Conservation (phyloP, 2,113 vertebrate species). For the Pagrus major region DNA sequence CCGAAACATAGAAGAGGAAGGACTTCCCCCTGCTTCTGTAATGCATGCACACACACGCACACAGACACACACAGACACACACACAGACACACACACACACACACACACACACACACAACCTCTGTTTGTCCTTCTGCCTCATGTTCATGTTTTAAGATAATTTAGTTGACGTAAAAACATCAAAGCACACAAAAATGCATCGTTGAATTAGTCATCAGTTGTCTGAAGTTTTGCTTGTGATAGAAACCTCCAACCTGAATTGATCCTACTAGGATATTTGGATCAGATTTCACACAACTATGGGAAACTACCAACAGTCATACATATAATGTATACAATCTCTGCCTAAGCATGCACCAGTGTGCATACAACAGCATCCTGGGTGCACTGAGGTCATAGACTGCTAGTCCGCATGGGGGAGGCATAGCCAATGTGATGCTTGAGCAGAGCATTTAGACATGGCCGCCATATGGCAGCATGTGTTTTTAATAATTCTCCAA, state of each 20-base stretch:
- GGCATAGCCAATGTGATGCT: conserved; percentile 16
- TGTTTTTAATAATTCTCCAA: not conserved
- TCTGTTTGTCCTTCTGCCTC: not conserved
- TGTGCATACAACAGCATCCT: not conserved
- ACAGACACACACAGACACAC: not conserved
- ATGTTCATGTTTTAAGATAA: not conserved
- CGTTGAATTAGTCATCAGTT: not conserved
- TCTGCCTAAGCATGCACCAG: not conserved
- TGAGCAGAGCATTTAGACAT: not conserved
- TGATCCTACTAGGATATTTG: not conserved
- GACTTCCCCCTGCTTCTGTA: conserved; percentile 59
- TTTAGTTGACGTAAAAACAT: not conserved
- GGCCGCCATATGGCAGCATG: not conserved
- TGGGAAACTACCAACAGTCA: too few relatives aligned
- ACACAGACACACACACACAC: not conserved
- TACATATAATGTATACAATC: too few relatives aligned
- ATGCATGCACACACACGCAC: not conserved
- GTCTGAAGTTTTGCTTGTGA: not conserved
- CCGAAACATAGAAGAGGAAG: conserved; percentile 56
- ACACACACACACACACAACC: not conserved
- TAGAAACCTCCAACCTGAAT: not conserved
- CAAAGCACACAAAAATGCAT: too few relatives aligned
- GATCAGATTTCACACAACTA: too few relatives aligned
- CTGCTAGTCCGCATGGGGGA: conserved; percentile 30
- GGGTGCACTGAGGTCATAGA: not conserved